Percentiles rank a stretch among this genome's conserved stretches.
phyloP scores from a whole-genome alignment of 2,888 invertebrate genomes.

The Pherbina coryleti region DNA sequence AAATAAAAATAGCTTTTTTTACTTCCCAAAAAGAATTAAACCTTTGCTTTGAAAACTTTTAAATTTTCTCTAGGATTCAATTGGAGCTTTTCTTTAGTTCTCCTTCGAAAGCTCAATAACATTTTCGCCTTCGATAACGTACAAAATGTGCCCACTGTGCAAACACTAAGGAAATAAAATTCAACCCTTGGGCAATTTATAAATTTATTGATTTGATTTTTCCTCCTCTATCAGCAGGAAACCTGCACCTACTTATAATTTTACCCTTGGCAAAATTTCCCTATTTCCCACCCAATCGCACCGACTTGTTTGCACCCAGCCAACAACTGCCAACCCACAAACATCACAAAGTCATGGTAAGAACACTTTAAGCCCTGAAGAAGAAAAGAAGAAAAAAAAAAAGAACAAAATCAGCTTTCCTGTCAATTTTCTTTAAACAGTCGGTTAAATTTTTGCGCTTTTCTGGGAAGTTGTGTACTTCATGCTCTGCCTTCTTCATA shows the following conservation, averaged over 20 bases:
- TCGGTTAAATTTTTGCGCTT: neutral
- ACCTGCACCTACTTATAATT: neutral
- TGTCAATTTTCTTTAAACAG: conserved; percentile 1
- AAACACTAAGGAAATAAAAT: neutral
- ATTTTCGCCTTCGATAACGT: too few species aligned
- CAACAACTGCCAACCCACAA: neutral
- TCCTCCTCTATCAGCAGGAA: neutral
- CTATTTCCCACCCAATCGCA: neutral
- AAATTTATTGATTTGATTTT: conserved; percentile 10
- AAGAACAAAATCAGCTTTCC: neutral
- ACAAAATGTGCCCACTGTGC: too few species aligned
- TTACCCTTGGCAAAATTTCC: neutral
- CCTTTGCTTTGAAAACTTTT: too few species aligned
- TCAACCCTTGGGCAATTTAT: neutral
- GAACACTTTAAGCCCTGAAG: too few species aligned
- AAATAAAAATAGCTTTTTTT: too few species aligned
- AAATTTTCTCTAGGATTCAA: too few species aligned
- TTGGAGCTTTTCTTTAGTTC: too few species aligned
- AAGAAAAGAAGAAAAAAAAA: too few species aligned
- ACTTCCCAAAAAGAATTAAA: too few species aligned
- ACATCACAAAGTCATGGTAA: too few species aligned
- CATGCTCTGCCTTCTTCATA: neutral
- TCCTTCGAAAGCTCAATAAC: too few species aligned
- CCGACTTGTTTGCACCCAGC: neutral
- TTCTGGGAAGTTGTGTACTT: neutral